Percentiles rank a stretch among this genome's conserved stretches.
Conservation (phyloP, 1,140 invertebrate species). For the Doryteuthis pealeii region DNA sequence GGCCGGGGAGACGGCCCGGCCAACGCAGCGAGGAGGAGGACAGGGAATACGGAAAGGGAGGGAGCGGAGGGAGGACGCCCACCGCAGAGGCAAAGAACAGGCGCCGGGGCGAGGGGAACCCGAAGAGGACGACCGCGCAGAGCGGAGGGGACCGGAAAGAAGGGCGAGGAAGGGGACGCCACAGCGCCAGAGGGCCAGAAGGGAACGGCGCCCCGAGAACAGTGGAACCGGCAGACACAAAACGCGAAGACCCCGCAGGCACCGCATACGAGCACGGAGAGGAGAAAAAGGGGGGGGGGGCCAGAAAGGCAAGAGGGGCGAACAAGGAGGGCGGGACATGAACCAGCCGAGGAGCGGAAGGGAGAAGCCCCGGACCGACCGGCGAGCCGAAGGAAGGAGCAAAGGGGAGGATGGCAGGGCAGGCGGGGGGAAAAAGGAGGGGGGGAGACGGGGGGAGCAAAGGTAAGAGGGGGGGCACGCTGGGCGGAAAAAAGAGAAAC, state of each 20-base stretch:
- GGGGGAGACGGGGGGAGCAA: conserved; percentile 16
- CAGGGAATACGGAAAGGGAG: too few species aligned
- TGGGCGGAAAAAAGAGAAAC: not conserved
- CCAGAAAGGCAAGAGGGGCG: conserved; percentile 6
- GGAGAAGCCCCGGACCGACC: not conserved
- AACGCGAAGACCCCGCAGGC: not conserved
- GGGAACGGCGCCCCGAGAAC: not conserved
- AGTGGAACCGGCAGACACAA: not conserved
- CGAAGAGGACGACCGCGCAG: too few species aligned
- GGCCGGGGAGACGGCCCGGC: too few species aligned
- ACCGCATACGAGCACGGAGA: not conserved
- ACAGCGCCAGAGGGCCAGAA: not conserved
- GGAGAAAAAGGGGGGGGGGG: not conserved
- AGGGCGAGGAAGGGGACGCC: too few species aligned
- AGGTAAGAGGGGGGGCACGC: not conserved
- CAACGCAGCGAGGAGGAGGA: too few species aligned
- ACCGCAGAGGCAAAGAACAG: too few species aligned
- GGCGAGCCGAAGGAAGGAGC: conserved; percentile 9
- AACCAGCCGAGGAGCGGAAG: not conserved
- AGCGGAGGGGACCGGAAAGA: too few species aligned
- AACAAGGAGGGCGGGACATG: not conserved
- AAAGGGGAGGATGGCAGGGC: conserved; percentile 13
- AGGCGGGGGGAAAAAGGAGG: conserved; percentile 12
- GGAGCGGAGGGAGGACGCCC: too few species aligned
- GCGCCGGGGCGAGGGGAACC: too few species aligned